phyloP scores from a whole-genome alignment of 2,113 vertebrate genomes.

The Lathamus discolor region DNA sequence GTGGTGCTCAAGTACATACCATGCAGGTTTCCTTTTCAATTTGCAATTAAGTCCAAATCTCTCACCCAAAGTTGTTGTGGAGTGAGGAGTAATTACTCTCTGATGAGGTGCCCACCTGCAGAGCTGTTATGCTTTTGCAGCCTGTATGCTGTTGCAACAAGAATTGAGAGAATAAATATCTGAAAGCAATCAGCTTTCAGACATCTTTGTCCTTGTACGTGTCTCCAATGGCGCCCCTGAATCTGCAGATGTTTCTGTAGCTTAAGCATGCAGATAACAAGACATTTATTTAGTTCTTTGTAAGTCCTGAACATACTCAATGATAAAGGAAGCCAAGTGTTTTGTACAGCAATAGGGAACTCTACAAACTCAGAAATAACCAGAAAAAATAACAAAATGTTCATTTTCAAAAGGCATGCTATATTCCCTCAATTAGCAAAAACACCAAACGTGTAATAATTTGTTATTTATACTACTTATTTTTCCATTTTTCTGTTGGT shows the following conservation, averaged over 20 bases:
- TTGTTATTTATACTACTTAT: neutral
- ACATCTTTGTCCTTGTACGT: neutral
- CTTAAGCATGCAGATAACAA: neutral
- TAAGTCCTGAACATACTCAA: neutral
- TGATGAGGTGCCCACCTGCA: slow-evolving; percentile 27
- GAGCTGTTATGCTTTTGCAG: neutral
- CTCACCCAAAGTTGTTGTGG: neutral
- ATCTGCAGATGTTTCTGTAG: neutral
- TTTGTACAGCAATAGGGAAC: neutral
- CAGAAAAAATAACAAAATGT: neutral
- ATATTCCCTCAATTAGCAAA: neutral
- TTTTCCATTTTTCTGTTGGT: accelerated
- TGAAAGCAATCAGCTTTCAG: neutral
- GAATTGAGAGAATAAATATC: neutral
- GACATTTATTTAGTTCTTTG: neutral
- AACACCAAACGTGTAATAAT: neutral
- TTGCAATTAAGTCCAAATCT: slow-evolving; percentile 1
- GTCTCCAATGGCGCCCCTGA: neutral
- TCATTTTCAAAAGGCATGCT: neutral
- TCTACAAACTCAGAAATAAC: neutral
- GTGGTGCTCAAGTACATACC: neutral
- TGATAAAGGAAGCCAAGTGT: neutral
- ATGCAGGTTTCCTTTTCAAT: neutral
- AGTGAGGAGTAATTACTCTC: neutral
- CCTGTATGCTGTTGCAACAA: neutral